These are phyloP conservation scores for Gandaritis pyraliata DNA, from an alignment of 2,888 invertebrate genomes.

Conservation along the genomic window DNA sequence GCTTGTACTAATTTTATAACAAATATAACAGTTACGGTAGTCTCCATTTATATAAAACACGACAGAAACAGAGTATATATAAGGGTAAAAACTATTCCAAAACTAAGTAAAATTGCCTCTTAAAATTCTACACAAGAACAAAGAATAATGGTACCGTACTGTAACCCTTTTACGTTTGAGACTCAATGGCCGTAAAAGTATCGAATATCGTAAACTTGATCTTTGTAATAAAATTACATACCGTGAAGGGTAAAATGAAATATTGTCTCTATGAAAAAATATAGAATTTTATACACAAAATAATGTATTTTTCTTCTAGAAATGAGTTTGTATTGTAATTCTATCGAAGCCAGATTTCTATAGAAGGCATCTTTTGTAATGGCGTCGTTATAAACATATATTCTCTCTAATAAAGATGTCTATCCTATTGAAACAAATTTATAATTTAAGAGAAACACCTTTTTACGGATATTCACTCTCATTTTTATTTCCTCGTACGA, in stretches of 20 bases:
- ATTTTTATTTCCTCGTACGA: constrained; percentile 31
- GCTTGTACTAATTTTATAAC: too few relatives aligned
- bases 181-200: constrained; percentile 76
- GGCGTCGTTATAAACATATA: constrained; percentile 44
- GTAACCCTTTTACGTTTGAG: constrained; percentile 75
- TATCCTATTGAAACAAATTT: constrained; percentile 50
- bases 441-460: constrained; percentile 52
- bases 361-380: constrained; percentile 39
- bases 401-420: constrained; percentile 51
- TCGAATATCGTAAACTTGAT: constrained; percentile 75
- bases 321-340: constrained; percentile 16
- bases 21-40: not conserved
- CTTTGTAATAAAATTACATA: constrained; percentile 74
- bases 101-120: constrained; percentile 47
- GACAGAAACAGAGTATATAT: not conserved
- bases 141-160: constrained; percentile 56
- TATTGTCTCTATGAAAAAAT: constrained; percentile 61
- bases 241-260: constrained; percentile 72
- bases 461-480: constrained; percentile 42
- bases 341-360: constrained; percentile 41
- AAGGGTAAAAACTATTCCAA: constrained; percentile 7
- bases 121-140: constrained; percentile 59
- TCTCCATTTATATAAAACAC: not conserved
- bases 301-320: constrained; percentile 31
- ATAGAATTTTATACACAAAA: constrained; percentile 52